A percentile compares a stretch with the other conserved stretches of the same genome.
These are phyloP conservation scores for Gobio occitaniae DNA, from an alignment of 2,797 vertebrate species.

Conservation along the genomic window DNA sequence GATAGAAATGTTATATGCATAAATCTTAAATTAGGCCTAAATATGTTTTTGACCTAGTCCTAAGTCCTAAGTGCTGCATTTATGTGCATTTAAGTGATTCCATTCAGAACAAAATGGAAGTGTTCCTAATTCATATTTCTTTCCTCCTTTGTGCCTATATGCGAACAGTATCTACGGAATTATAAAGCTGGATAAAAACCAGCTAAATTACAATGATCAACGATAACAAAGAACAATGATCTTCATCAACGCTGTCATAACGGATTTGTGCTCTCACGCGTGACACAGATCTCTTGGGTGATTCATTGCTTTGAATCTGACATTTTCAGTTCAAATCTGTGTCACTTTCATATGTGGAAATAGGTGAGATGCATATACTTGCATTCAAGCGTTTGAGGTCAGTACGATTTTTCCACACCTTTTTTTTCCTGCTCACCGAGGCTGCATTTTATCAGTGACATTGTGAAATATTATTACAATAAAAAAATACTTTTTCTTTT, in stretches of 20 bases:
- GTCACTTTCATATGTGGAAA: background rate
- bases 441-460: background rate
- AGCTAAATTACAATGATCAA: background rate
- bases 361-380: background rate
- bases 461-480: background rate
- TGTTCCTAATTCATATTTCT: background rate
- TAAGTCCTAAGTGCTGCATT: too few species aligned
- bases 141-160: background rate
- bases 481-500: too few species aligned
- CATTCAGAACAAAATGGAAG: background rate
- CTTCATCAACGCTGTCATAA: background rate
- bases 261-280: background rate
- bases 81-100: background rate
- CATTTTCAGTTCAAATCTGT: constrained; percentile 6
- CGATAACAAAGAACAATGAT: background rate
- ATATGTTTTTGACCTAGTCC: too few species aligned
- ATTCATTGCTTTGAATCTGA: background rate
- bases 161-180: background rate
- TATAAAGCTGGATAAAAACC: background rate
- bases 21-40: too few species aligned
- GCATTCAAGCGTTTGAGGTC: background rate
- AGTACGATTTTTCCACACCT: too few species aligned
- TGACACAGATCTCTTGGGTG: background rate
- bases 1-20: too few species aligned
- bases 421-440: background rate